Evolutionary conservation across 2,888 invertebrate species (phyloP).

Genomic region (Macaria liturata): DNA sequence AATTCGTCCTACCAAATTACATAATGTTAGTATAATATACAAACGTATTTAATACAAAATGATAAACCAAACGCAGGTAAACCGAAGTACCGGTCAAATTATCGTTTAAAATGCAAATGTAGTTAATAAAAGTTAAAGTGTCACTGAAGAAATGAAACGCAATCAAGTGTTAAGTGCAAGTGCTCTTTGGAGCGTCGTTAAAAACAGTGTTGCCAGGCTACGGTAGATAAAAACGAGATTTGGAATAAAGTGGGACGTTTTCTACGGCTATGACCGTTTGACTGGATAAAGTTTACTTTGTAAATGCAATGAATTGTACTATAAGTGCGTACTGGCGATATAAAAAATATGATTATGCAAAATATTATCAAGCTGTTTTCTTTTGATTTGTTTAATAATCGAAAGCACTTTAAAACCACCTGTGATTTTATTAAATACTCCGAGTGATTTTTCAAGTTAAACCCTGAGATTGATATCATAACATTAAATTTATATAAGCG

Average conservation of each 20-base stretch:
- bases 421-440: no score
- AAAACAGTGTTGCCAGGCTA: conserved; percentile 15
- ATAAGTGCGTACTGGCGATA: no score
- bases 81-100: conserved; percentile 18
- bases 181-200: conserved; percentile 26
- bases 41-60: no score
- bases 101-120: conserved; percentile 39
- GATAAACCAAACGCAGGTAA: conserved; percentile 8
- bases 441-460: no score
- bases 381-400: no score
- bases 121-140: conserved; percentile 42
- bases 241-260: conserved; percentile 1
- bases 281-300: conserved; percentile 3
- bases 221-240: conserved; percentile 9
- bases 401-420: no score
- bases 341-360: no score
- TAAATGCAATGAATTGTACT: neutral
- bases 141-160: conserved; percentile 37
- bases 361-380: no score
- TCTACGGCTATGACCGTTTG: neutral
- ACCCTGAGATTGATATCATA: no score
- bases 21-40: no score
- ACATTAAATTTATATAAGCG: no score
- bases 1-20: no score
- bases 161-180: conserved; percentile 44